Evolutionary conservation across 1,140 invertebrate genomes (phyloP), one percentile per base, ranked within the genome.

Genomic region (Temnothorax longispinosus): DNA sequence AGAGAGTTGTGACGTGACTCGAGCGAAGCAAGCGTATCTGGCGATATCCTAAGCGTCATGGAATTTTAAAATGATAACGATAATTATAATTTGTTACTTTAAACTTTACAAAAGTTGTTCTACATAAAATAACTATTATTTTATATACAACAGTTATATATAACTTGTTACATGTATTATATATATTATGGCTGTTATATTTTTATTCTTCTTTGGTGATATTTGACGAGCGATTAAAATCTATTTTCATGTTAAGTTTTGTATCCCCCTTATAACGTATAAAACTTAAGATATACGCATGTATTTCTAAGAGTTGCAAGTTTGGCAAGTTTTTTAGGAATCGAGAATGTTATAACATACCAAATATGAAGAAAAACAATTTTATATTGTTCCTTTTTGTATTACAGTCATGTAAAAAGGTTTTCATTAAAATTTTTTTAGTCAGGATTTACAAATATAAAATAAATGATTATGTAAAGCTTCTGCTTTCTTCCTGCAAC

Each of bases 1-100:
- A 94, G 71, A 91, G 93, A 87, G 92, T 93, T 13, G 94, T 94
- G 11, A 94, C 93, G 27, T 95, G 89, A 91, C 10, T 52, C 10
- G 27, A 21, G 35, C 18, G 0, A 75, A 27, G 7, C 18, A 18
- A 44, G 7, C 0, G 35, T 67, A 58, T 75, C 47, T 35, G 47
- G 15, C 8, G 6, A 35, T 32, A 38, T 32, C 21, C 38, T 41
- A 41, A 13, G 41, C 8, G 11, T 56, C 44, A 8, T 18, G n/a
- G 21, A 56, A 11, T 35, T 82, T 44, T 15, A 47, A 47, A 38
- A 41, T 69, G 27, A 27, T 11, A 21, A 62, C 15, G 21, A 54
- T 81, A 27, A 44, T 54, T 15, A 0, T 41, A 15, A 47, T 35
- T 15, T 35, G 3, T 18, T 41, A 27, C 15, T 44, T 56, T 27